A percentile compares a stretch with the other conserved stretches of the same genome.
phyloP scores from a whole-genome alignment of 2,888 invertebrate genomes.

The Azorinus chamasolen region DNA sequence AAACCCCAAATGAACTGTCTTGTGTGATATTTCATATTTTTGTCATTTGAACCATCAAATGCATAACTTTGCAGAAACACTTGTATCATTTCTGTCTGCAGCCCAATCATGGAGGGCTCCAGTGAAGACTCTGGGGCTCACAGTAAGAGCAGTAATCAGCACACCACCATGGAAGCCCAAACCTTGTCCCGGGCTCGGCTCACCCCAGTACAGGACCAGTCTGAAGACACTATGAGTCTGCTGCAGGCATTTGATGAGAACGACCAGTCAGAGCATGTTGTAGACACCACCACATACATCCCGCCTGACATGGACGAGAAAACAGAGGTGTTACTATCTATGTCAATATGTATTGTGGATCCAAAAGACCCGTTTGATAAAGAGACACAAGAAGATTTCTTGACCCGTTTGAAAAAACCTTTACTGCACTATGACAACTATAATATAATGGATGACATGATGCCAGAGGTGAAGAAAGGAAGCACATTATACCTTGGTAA shows the following conservation, averaged over 20 bases:
- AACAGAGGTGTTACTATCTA: conserved; percentile 71
- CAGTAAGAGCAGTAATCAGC: conserved; percentile 42
- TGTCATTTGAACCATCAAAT: no score
- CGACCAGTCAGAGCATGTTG: conserved; percentile 69
- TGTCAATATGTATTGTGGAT: conserved; percentile 77
- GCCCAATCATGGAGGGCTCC: conserved; percentile 83
- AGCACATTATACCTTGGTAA: conserved; percentile 66
- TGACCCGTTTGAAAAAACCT: conserved; percentile 88
- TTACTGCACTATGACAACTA: conserved; percentile 72
- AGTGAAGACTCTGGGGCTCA: conserved; percentile 73
- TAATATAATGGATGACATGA: conserved; percentile 50
- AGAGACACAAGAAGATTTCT: conserved; percentile 90
- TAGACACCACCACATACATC: conserved; percentile 79
- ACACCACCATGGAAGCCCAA: conserved; percentile 25
- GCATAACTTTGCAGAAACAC: no score
- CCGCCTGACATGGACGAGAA: conserved; percentile 70
- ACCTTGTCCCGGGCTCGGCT: conserved; percentile 13
- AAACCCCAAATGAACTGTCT: no score
- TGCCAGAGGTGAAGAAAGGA: conserved; percentile 67
- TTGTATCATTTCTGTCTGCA: conserved; percentile 47
- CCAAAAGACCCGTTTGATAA: conserved; percentile 92
- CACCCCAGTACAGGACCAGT: conserved; percentile 36
- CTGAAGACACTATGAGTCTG: conserved; percentile 48
- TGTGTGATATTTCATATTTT: no score
- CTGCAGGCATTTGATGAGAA: conserved; percentile 25